Evolutionary conservation across 2,888 invertebrate species (phyloP).

Genomic region (Octodonta nipae): DNA sequence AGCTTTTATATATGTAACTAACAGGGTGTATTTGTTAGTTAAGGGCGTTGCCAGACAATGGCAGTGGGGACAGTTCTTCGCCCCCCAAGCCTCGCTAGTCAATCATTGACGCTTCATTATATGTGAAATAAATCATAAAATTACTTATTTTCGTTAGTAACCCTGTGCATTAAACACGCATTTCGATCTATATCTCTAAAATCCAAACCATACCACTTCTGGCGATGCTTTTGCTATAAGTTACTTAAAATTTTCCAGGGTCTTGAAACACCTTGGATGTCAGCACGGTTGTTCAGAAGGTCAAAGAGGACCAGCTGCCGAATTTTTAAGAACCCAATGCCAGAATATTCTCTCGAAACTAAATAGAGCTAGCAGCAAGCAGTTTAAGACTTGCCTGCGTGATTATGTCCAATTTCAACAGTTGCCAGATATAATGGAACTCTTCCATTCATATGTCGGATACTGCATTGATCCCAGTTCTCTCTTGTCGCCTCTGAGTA

Average conservation of each 20-base stretch:
- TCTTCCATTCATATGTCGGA: conserved; percentile 88
- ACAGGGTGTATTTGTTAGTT: too few species aligned
- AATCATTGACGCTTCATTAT: too few species aligned
- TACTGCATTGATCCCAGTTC: conserved; percentile 88
- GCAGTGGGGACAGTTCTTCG: too few species aligned
- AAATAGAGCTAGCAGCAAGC: conserved; percentile 50
- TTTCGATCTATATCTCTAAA: too few species aligned
- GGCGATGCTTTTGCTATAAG: background rate
- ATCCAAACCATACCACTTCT: too few species aligned
- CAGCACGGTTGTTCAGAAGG: conserved; percentile 84
- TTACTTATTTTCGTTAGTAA: too few species aligned
- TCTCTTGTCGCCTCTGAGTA: conserved; percentile 75
- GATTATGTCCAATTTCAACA: conserved; percentile 67
- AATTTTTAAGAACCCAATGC: conserved; percentile 78
- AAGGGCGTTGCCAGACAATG: too few species aligned
- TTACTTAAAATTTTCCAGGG: conserved; percentile 36
- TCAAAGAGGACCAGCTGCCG: conserved; percentile 75
- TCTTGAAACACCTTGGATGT: conserved; percentile 83
- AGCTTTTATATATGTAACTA: too few species aligned
- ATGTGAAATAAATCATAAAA: too few species aligned
- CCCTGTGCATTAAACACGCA: too few species aligned
- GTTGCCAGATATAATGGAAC: conserved; percentile 75
- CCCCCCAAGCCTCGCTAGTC: too few species aligned
- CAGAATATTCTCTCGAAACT: conserved; percentile 64
- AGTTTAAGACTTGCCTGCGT: conserved; percentile 52